Base-by-base conservation (phyloP, 2,888 invertebrate species). In the Nomada lathburiana region DNA sequence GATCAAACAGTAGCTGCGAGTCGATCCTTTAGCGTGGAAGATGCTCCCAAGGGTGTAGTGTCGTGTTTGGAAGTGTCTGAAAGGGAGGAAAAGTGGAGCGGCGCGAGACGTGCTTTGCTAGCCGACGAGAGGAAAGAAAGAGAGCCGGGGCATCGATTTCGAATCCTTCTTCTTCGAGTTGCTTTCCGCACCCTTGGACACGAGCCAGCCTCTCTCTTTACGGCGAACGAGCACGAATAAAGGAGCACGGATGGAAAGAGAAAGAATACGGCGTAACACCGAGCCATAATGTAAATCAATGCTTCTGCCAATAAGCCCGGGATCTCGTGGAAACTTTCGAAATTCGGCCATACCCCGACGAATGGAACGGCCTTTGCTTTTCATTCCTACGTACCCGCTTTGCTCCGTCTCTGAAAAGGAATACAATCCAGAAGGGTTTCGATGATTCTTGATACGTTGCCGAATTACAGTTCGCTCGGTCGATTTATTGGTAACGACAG, bases 221-320 rank as follows among this genome's bases (percentile, higher is more conserved):
- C 74, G 59, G 53, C 44, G 63, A n/a, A 23, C 23, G 65, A 55
- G 55, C 69, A 60, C 69, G 65, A 44, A 79, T 70, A 80, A 79
- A 79, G 29, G 36, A n/a, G 9, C 29, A 44, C 42, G 42, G 42
- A 18, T 50, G 57, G 57, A 59, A 78, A 23, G 60, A 71, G 79
- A 76, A 65, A 53, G 67, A 62, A 65, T 62, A 59, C 59, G 59
- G 16, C 76, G 67, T 76, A 76, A 76, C 71, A 65, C 73, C 79
- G 81, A 3, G 50, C 53, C 50, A 65, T 74, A 67, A 80, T 74
- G 70, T 80, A 70, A 80, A 82, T 80, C 81, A 71, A 82, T 82
- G 81, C 67, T 47, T 67, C 55, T 53, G 70, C 60, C 81, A 70
- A 80, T 82, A 82, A 80, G 44, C n/a, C 42, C 18, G 55, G 47